These are phyloP conservation scores for Rhodinocichla rosea DNA, from an alignment of 2,113 vertebrate species.

Conservation along the genomic window DNA sequence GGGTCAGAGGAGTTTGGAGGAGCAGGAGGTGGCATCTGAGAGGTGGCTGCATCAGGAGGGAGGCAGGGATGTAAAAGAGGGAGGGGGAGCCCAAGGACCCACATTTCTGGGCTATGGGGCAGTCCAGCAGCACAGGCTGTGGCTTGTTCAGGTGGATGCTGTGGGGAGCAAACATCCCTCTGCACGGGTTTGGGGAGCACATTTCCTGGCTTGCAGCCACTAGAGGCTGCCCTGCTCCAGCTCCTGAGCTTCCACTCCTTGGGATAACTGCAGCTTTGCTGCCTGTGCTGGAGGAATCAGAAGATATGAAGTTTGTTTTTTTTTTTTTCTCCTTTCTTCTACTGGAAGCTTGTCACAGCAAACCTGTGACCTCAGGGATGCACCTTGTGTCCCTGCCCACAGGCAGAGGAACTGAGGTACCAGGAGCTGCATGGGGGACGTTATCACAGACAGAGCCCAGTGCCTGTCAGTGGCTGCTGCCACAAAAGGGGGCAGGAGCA, in stretches of 20 bases:
- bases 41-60: not conserved
- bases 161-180: not conserved
- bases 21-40: accelerated
- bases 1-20: not conserved
- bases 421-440: accelerated
- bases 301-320: not conserved
- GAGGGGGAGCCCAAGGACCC: not conserved
- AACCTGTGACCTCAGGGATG: not conserved
- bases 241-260: not conserved
- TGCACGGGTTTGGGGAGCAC: not conserved
- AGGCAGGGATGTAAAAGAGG: not conserved
- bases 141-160: not conserved
- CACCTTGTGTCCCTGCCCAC: not conserved
- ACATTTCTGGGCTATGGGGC: not conserved
- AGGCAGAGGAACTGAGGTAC: not conserved
- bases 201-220: conserved; percentile 40
- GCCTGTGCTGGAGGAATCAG: not conserved
- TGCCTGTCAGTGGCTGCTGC: not conserved
- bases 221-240: conserved; percentile 53
- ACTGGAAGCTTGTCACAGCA: not conserved
- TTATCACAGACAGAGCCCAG: not conserved
- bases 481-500: accelerated
- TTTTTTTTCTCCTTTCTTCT: not conserved
- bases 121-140: not conserved
- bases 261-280: not conserved